Conservation (phyloP, 2,888 invertebrate genomes). For the Lithophane leautieri region DNA sequence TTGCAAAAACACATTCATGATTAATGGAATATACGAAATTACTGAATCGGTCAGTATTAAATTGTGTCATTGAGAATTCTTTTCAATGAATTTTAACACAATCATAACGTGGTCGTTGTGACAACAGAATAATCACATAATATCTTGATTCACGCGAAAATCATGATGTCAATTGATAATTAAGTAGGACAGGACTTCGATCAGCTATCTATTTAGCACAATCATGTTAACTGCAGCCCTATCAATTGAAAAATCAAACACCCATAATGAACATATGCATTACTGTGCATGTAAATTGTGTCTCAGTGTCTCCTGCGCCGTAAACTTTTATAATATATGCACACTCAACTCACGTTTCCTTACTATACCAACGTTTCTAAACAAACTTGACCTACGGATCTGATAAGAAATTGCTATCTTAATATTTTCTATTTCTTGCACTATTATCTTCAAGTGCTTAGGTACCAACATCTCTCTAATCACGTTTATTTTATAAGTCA, state of each 20-base stretch:
- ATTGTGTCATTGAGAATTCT: background rate
- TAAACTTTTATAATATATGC: slow-evolving; percentile 11
- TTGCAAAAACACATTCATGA: background rate
- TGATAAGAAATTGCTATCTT: slow-evolving; percentile 37
- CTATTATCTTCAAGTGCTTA: slow-evolving; percentile 16
- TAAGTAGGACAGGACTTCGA: slow-evolving; percentile 10
- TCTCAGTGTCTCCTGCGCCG: slow-evolving; percentile 1
- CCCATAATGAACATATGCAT: background rate
- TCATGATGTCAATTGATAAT: slow-evolving; percentile 16
- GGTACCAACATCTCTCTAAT: slow-evolving; percentile 27
- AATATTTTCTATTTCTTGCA: slow-evolving; percentile 42
- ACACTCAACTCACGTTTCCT: slow-evolving; percentile 34
- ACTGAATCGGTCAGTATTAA: background rate
- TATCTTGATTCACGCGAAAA: slow-evolving; percentile 2
- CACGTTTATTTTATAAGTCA: slow-evolving; percentile 37
- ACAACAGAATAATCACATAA: slow-evolving; percentile 1
- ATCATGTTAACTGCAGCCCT: slow-evolving; percentile 9
- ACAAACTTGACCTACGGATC: slow-evolving; percentile 42
- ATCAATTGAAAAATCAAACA: slow-evolving; percentile 30
- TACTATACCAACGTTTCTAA: slow-evolving; percentile 35
- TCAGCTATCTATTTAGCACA: slow-evolving; percentile 16
- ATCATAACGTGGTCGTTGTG: background rate
- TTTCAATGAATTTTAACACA: slow-evolving; percentile 3
- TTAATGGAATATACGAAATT: background rate
- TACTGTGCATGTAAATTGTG: slow-evolving; percentile 2